Percentiles rank a stretch among this genome's conserved stretches.
These are phyloP conservation scores for Callimorpha dominula DNA, from an alignment of 2,888 invertebrate genomes.

Conservation along the genomic window DNA sequence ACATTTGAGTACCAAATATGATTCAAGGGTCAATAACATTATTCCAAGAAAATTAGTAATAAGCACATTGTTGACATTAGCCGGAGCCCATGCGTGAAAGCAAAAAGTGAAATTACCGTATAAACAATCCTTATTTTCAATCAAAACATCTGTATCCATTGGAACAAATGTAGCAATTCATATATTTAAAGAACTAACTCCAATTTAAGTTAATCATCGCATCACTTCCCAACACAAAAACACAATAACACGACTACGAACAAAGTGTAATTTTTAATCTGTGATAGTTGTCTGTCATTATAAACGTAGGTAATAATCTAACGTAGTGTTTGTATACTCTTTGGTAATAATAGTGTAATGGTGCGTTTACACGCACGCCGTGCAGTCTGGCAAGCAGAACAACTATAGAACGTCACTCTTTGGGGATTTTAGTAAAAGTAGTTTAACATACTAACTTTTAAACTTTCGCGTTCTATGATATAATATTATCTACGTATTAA, in stretches of 20 bases:
- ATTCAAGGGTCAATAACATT: constrained; percentile 65
- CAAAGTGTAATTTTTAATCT: constrained; percentile 33
- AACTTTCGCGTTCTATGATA: too few species aligned
- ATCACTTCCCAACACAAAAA: constrained; percentile 28
- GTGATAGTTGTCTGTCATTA: constrained; percentile 17
- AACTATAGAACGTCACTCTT: too few species aligned
- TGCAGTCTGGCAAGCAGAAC: too few species aligned
- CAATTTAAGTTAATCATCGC: constrained; percentile 30
- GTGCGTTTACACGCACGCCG: too few species aligned
- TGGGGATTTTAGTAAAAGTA: too few species aligned
- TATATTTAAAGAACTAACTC: constrained; percentile 26
- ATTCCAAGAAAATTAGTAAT: constrained; percentile 34
- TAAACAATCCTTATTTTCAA: constrained; percentile 73
- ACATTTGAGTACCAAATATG: constrained; percentile 52
- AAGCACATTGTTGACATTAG: constrained; percentile 62
- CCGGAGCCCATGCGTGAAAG: constrained; percentile 45
- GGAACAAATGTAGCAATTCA: constrained; percentile 34
- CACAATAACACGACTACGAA: constrained; percentile 49
- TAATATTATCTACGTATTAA: too few species aligned
- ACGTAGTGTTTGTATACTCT: too few species aligned
- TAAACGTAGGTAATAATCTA: too few species aligned
- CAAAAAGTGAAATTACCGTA: constrained; percentile 68
- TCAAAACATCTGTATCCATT: constrained; percentile 83
- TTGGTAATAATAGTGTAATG: too few species aligned
- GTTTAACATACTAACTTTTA: too few species aligned